These are phyloP conservation scores for Lycia hirtaria DNA, from an alignment of 2,888 invertebrate species.

Conservation along the genomic window DNA sequence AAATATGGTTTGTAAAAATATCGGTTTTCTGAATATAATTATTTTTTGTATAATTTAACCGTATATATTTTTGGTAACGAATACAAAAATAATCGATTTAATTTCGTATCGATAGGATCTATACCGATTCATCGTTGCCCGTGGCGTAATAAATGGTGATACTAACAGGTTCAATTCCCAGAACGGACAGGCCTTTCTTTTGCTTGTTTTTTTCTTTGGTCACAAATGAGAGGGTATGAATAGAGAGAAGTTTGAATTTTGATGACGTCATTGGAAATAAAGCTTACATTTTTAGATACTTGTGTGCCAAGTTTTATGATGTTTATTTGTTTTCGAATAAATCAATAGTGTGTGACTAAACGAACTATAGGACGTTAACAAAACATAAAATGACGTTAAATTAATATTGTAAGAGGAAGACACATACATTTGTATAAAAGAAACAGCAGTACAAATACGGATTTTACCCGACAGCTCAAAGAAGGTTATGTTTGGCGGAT, in stretches of 20 bases:
- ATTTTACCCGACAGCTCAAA: no score
- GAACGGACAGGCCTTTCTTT: slow-evolving; percentile 62
- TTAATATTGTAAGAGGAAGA: no score
- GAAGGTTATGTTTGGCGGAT: no score
- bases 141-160: slow-evolving; percentile 79
- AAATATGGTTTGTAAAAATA: slow-evolving; percentile 1
- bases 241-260: slow-evolving; percentile 57
- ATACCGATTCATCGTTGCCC: slow-evolving; percentile 55
- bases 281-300: no score
- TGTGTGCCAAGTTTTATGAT: no score
- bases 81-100: slow-evolving; percentile 35
- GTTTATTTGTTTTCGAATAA: no score
- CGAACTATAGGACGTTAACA: no score
- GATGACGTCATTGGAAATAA: slow-evolving; percentile 67
- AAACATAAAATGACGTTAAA: no score
- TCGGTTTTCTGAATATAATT: slow-evolving; percentile 1
- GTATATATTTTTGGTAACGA: slow-evolving; percentile 23
- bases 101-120: slow-evolving; percentile 31
- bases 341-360: no score
- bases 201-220: slow-evolving; percentile 62
- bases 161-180: slow-evolving; percentile 75
- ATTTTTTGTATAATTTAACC: neutral
- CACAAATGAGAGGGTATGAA: slow-evolving; percentile 74
- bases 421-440: no score
- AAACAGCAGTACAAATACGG: no score